phyloP scores from a whole-genome alignment of 1,140 invertebrate genomes.

The Zaprionus capensis region DNA sequence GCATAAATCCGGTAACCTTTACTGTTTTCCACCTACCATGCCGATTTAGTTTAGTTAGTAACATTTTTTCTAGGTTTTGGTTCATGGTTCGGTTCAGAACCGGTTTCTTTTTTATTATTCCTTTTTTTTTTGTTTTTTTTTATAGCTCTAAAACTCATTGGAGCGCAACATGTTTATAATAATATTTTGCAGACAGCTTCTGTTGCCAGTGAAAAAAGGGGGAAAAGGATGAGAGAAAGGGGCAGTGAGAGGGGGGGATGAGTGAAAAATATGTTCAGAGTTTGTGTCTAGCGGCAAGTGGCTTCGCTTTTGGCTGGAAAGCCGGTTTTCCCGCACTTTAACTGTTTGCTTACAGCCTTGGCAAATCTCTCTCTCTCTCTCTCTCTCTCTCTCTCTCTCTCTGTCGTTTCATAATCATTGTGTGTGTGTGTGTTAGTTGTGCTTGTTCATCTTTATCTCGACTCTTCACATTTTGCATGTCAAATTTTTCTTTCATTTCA shows the following conservation, averaged over 20 bases:
- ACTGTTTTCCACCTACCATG: not conserved
- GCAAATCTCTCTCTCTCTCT: conserved; percentile 24
- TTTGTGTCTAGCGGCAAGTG: conserved; percentile 33
- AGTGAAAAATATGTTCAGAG: conserved; percentile 23
- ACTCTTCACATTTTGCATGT: conserved; percentile 63
- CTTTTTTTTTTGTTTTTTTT: conserved; percentile 9
- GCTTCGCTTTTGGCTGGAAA: conserved; percentile 27
- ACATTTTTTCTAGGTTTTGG: conserved; percentile 24
- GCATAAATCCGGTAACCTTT: not conserved
- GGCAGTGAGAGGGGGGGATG: not conserved
- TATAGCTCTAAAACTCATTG: conserved; percentile 35
- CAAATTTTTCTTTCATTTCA: conserved; percentile 31
- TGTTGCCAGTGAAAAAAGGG: conserved; percentile 24
- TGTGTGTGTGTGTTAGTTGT: conserved; percentile 39
- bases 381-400: conserved; percentile 18
- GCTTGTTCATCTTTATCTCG: conserved; percentile 52
- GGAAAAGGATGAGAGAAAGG: not conserved
- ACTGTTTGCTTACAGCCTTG: conserved; percentile 15
- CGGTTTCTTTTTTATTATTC: conserved; percentile 15
- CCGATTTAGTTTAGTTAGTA: not conserved
- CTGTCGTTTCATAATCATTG: conserved; percentile 64
- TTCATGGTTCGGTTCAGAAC: conserved; percentile 49
- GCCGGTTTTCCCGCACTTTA: conserved; percentile 22
- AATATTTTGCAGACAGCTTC: conserved; percentile 48
- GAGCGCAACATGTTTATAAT: conserved; percentile 54